A percentile compares a stretch with the other conserved stretches of the same genome.
These are phyloP conservation scores for Arrhamphus sclerolepis DNA, from an alignment of 2,797 vertebrate genomes.

Conservation along the genomic window DNA sequence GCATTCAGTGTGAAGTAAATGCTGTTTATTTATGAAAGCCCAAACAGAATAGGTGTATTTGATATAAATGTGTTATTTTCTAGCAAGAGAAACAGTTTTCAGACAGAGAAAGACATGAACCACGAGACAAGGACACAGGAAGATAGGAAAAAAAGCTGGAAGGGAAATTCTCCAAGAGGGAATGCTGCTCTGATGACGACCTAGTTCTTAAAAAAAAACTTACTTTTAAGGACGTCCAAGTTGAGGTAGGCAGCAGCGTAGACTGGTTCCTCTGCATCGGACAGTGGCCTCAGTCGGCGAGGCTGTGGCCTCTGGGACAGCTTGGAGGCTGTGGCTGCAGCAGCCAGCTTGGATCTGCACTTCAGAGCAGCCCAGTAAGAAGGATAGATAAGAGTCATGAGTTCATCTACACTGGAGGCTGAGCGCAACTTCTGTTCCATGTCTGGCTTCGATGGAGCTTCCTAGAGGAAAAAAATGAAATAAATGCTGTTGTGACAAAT, in stretches of 20 bases:
- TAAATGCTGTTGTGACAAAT: neutral
- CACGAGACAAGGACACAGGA: too few relatives aligned
- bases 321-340: constrained; percentile 60
- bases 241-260: constrained; percentile 93
- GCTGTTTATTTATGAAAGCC: too few relatives aligned
- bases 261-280: constrained; percentile 73
- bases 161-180: too few relatives aligned
- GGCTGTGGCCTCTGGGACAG: constrained; percentile 27
- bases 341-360: constrained; percentile 87
- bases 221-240: constrained; percentile 94
- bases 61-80: too few relatives aligned
- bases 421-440: constrained; percentile 91
- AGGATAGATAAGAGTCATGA: constrained; percentile 94
- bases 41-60: too few relatives aligned
- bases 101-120: too few relatives aligned
- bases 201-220: constrained; percentile 53
- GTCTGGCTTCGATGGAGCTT: constrained; percentile 81
- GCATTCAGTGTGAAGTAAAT: too few relatives aligned
- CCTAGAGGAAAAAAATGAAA: constrained; percentile 77
- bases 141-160: neutral
- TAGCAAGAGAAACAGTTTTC: too few relatives aligned
- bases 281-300: constrained; percentile 25
- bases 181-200: neutral
- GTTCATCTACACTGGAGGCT: constrained; percentile 93
- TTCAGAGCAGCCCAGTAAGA: constrained; percentile 93